A percentile compares a stretch with the other conserved stretches of the same genome.
Evolutionary conservation across 2,113 vertebrate genomes (phyloP).

Genomic region (Ceratotherium simum): DNA sequence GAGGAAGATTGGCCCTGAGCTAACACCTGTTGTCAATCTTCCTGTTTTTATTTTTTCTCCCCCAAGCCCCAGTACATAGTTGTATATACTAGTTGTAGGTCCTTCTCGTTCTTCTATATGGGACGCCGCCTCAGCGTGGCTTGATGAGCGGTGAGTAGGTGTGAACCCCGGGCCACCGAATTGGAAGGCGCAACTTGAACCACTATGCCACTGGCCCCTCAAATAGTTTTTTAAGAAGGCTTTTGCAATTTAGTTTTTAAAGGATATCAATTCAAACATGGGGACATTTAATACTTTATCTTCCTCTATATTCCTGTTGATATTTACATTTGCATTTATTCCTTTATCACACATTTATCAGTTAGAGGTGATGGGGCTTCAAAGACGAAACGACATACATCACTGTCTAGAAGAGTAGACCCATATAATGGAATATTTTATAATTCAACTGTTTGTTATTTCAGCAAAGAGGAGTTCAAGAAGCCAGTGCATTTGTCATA

Average conservation of each 20-base stretch:
- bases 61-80: too few species aligned
- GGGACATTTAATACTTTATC: not conserved
- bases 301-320: not conserved
- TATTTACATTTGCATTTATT: not conserved
- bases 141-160: too few species aligned
- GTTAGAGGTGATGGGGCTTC: not conserved
- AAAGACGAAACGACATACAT: not conserved
- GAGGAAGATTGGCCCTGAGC: too few species aligned
- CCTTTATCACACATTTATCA: not conserved
- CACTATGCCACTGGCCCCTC: too few species aligned
- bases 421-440: not conserved
- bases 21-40: too few species aligned
- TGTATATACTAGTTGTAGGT: too few species aligned
- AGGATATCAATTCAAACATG: not conserved
- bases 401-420: not conserved
- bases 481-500: not conserved
- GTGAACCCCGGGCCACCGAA: too few species aligned
- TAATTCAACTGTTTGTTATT: slow-evolving; percentile 16
- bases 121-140: too few species aligned
- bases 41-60: too few species aligned
- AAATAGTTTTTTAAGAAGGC: not conserved
- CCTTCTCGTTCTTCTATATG: too few species aligned
- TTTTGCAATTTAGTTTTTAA: slow-evolving; percentile 28
- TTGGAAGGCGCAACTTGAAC: too few species aligned
- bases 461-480: not conserved